A percentile compares a stretch with the other conserved stretches of the same genome.
These are phyloP conservation scores for Microplitis mediator DNA, from an alignment of 1,140 invertebrate species.

Conservation along the genomic window DNA sequence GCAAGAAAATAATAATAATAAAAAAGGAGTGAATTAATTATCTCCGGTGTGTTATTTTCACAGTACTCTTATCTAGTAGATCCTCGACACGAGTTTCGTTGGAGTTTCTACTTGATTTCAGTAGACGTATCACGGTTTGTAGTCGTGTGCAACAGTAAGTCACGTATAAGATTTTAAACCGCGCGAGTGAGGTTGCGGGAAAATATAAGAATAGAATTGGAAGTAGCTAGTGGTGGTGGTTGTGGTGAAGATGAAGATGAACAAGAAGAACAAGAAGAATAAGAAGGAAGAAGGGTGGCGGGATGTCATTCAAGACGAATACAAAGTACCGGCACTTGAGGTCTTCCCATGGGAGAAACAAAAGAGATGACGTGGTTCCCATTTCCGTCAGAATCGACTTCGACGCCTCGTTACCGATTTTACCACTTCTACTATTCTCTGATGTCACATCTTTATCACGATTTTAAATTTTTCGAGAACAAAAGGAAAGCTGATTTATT, in stretches of 20 bases:
- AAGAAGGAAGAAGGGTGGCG: background rate
- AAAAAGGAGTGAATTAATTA: too few relatives aligned
- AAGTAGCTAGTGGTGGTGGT: background rate
- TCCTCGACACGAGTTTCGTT: too few relatives aligned
- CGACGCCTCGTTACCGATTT: conserved; percentile 18
- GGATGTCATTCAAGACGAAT: conserved; percentile 20
- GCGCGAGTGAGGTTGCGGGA: conserved; percentile 10
- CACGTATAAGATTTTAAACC: conserved; percentile 15
- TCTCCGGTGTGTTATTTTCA: too few relatives aligned
- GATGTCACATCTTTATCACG: background rate
- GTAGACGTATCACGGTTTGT: too few relatives aligned
- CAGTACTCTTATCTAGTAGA: too few relatives aligned
- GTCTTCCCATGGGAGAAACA: conserved; percentile 16
- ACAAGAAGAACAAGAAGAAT: background rate
- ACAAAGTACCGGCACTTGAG: conserved; percentile 25
- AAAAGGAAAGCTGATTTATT: too few relatives aligned
- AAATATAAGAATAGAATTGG: background rate
- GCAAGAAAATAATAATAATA: too few relatives aligned
- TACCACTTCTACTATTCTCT: background rate
- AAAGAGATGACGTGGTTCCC: conserved; percentile 11
- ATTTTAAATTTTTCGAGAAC: background rate
- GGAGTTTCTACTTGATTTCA: too few relatives aligned
- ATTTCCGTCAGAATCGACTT: conserved; percentile 16
- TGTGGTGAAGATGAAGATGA: background rate
- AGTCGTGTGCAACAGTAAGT: background rate